Conservation (phyloP, 2,888 invertebrate species). For the Spodoptera littoralis region DNA sequence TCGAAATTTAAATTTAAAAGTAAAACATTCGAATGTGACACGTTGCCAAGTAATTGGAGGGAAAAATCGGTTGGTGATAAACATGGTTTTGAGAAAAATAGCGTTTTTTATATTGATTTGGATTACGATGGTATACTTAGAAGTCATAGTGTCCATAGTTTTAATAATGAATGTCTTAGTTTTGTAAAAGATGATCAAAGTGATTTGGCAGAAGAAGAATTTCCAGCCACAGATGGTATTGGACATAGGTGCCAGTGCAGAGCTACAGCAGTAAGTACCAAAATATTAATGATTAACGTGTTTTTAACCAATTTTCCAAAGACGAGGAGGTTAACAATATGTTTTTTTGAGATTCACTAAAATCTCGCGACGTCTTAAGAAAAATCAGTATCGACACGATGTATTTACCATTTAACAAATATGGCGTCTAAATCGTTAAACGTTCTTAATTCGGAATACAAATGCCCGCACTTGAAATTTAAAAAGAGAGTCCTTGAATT, state of each 20-base stretch:
- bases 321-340: too few species aligned
- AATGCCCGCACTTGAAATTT: too few species aligned
- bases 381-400: too few species aligned
- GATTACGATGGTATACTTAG: not conserved
- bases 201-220: not conserved
- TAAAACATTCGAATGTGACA: conserved; percentile 54
- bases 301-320: too few species aligned
- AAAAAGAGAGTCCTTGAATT: too few species aligned
- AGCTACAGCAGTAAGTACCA: conserved; percentile 19
- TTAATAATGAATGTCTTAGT: conserved; percentile 5
- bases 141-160: conserved; percentile 3
- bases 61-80: conserved; percentile 50
- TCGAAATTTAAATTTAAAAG: conserved; percentile 17
- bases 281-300: not conserved
- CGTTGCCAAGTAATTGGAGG: conserved; percentile 61
- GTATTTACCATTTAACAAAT: too few species aligned
- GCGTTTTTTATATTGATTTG: conserved; percentile 39
- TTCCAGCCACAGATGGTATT: not conserved
- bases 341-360: too few species aligned
- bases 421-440: too few species aligned
- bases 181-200: not conserved
- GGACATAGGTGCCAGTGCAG: conserved; percentile 1
- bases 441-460: too few species aligned
- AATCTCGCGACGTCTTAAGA: too few species aligned
- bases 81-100: conserved; percentile 30